Evolutionary conservation across 2,888 invertebrate genomes (phyloP), one percentile per base, ranked within the genome.

Genomic region (Automeris io): DNA sequence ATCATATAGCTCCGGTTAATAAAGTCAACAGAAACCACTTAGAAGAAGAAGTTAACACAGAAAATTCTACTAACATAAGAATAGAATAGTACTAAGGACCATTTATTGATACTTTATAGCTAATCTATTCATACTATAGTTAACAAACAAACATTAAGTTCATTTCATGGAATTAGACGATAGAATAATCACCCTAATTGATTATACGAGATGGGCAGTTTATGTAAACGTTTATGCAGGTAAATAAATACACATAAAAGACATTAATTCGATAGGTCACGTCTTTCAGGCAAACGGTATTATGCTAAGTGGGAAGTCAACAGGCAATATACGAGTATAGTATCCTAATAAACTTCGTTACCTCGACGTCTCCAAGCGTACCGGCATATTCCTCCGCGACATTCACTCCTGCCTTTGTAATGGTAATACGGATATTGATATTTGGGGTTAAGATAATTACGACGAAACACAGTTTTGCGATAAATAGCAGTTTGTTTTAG

Each of bases 261-360:
- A 47, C 40, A 41, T 36, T 47, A 55, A 53, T 49, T 42, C 25
- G 26, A 36, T 21, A 36, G 36, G 36, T 29, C 29, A 26, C 29
- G 36, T 24, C 35, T 43, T 43, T 39, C 50, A 51, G 46, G 42
- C 43, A 40, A 40, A 43, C 35, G 37, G 29, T 33, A 46, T 49
- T 48, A 48, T 54, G 41, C 39, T 46, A 50, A 54, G 46, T 48
- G 43, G 41, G 26, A 37, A 43, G 41, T 45, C 43, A 54, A 46
- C 46, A 39, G 37, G 43, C 43, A 37, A 46, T 45, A 22, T 21
- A 36, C 29, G n/a, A n/a, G n/a, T n/a, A n/a, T n/a, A 36, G 36
- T 13, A 25, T 31, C 33, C 41, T 45, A 35, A 49, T 43, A 49
- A 47, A 54, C 44, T 44, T 45, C 26, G 44, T 44, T 46, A 47